Base-by-base conservation (phyloP, 2,888 invertebrate species). In the Pachydiplax longipennis region DNA sequence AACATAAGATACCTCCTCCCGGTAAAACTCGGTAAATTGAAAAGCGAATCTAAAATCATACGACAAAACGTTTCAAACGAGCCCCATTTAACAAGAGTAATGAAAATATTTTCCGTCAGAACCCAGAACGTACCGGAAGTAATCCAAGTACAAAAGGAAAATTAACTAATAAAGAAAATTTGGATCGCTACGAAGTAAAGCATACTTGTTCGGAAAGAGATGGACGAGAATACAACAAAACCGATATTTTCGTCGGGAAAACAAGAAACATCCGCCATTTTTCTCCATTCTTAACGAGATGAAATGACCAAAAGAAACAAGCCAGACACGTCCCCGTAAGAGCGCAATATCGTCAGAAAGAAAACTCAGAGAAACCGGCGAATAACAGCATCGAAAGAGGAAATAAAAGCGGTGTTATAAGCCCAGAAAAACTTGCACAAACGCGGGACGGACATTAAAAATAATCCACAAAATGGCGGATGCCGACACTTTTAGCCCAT, bases 381-480 rank as follows among this genome's bases (percentile, higher is more conserved):
- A 61, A 35, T 18, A 65, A n/a, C 37, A 22, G 87, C 61, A 87
- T 37, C 58, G 25, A 44, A 35, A 83, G 35, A 22, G 18, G 53
- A 53, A 53, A 53, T 53, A 87, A 25, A 22, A 37, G n/a, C n/a
- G 35, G 61, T 58, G 35, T 35, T 37, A 83, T 6, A 35, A 61
- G 18, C 37, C 37, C n/a, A 35, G 35, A 18, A 22, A 37, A 87
- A 61, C 18, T 37, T n/a, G 87, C 31, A 22, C 35, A 22, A 25
- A 87, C 87, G 87, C 58, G 37, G 58, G 2, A n/a, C 22, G 22
- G 44, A 44, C 10, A 10, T 44, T 35, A 35, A 58, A 22, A 73
- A 73, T 13, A 73, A 61, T 65, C 37, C 87, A 61, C 22, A 87
- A 87, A 65, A 87, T 87, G 61, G 87, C 87, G 37, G 61, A 65